Percentiles rank a stretch among this genome's conserved stretches.
phyloP scores from a whole-genome alignment of 2,113 vertebrate genomes.

The Platichthys flesus region DNA sequence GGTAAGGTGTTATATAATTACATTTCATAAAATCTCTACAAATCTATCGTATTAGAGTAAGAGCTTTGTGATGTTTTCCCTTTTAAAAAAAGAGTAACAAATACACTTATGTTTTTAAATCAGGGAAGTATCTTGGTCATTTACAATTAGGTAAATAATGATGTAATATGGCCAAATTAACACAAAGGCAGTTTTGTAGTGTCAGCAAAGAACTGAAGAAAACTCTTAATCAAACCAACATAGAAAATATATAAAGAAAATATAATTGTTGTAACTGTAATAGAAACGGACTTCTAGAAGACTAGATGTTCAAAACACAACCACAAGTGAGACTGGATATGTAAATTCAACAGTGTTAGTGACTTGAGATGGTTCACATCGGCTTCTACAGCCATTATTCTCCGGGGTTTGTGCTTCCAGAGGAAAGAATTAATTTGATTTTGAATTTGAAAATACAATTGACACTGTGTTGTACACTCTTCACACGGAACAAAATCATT shows the following conservation, averaged over 20 bases:
- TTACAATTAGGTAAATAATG: neutral
- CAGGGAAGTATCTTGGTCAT: neutral
- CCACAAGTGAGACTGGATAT: neutral
- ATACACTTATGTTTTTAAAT: neutral
- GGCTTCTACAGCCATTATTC: constrained; percentile 24
- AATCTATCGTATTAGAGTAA: too few species aligned
- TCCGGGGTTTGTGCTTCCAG: constrained; percentile 32
- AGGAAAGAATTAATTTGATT: constrained; percentile 55
- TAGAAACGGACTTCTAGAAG: neutral
- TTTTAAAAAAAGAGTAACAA: too few species aligned
- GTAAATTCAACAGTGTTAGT: neutral
- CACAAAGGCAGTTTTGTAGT: neutral
- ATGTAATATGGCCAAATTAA: neutral
- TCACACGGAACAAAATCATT: constrained; percentile 62
- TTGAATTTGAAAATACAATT: constrained; percentile 59
- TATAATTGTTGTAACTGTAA: neutral
- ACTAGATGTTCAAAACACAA: neutral
- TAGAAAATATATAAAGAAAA: neutral
- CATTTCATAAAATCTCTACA: too few species aligned
- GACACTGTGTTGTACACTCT: constrained; percentile 44
- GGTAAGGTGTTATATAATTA: too few species aligned
- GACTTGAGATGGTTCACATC: neutral
- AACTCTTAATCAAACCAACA: neutral
- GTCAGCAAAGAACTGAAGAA: neutral
- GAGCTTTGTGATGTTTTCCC: too few species aligned